Conservation (phyloP, 2,888 invertebrate genomes). For the Masnerella sp. region DNA sequence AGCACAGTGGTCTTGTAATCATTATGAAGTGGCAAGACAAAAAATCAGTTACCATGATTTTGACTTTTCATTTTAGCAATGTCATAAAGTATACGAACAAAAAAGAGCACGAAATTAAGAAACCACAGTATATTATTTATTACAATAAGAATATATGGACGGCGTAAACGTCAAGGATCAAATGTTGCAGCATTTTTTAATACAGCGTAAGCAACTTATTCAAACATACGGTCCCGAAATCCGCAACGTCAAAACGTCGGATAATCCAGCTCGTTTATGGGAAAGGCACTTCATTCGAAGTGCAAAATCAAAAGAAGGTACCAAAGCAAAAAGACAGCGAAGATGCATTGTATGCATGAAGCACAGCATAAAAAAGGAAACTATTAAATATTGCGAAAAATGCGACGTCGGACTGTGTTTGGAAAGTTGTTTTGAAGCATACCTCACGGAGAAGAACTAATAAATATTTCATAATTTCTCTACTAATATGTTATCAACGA, state of each 20-base stretch:
- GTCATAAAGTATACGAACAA: slow-evolving; percentile 13
- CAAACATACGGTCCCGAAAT: slow-evolving; percentile 12
- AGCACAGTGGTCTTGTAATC: slow-evolving; percentile 21
- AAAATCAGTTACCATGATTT: slow-evolving; percentile 32
- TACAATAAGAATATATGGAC: slow-evolving; percentile 39
- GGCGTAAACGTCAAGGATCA: slow-evolving; percentile 33
- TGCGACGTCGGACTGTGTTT: slow-evolving; percentile 27
- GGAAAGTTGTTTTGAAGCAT: slow-evolving; percentile 25
- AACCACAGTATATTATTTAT: slow-evolving; percentile 26
- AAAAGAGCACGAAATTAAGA: slow-evolving; percentile 23
- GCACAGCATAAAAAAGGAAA: slow-evolving; percentile 24
- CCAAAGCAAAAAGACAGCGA: slow-evolving; percentile 10
- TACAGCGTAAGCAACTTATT: slow-evolving; percentile 26
- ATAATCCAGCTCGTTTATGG: slow-evolving; percentile 19
- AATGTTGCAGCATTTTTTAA: slow-evolving; percentile 30
- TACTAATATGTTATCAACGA: too few relatives aligned
- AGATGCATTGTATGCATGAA: slow-evolving; percentile 28
- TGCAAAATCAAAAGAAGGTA: slow-evolving; percentile 6
- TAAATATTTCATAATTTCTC: neutral
- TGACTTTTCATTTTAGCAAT: slow-evolving; percentile 21
- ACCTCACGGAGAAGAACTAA: slow-evolving; percentile 20
- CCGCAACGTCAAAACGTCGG: slow-evolving; percentile 5
- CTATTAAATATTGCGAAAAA: slow-evolving; percentile 13
- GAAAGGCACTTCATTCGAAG: slow-evolving; percentile 24
- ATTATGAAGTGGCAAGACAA: slow-evolving; percentile 43